phyloP scores from a whole-genome alignment of 1,140 invertebrate genomes.

The Panagrolaimus sp. region DNA sequence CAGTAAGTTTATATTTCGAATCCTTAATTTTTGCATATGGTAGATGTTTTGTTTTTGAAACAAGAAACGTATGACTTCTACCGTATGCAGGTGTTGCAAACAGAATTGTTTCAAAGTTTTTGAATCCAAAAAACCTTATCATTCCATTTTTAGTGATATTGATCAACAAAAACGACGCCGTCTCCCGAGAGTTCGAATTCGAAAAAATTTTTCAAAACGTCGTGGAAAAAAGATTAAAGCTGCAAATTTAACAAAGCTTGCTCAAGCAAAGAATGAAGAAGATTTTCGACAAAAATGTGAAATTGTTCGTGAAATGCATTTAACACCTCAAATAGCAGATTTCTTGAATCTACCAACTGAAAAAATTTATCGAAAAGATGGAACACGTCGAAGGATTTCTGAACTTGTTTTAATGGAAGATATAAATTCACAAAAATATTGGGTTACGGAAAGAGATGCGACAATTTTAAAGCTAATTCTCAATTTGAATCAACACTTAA shows the following conservation, averaged over 20 bases:
- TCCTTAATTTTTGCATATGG: too few species aligned
- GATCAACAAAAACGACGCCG: neutral
- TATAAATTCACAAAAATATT: neutral
- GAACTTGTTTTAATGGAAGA: constrained; percentile 1
- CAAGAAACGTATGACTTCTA: too few species aligned
- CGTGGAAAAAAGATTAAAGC: neutral
- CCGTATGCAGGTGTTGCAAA: too few species aligned
- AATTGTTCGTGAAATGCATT: neutral
- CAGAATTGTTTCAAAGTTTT: too few species aligned
- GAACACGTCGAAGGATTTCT: neutral
- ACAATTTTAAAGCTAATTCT: neutral
- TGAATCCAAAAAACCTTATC: too few species aligned
- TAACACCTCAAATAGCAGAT: neutral
- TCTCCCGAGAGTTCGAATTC: neutral
- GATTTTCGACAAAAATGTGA: neutral
- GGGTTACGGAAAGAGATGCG: neutral
- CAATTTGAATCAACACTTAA: neutral
- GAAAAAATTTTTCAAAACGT: neutral
- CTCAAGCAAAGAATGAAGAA: neutral
- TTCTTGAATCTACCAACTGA: neutral
- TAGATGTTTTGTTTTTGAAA: too few species aligned
- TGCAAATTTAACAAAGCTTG: neutral
- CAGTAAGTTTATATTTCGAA: neutral
- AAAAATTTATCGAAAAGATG: neutral
- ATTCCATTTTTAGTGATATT: neutral